phyloP scores from a whole-genome alignment of 2,113 vertebrate genomes.

The Orycteropus afer region DNA sequence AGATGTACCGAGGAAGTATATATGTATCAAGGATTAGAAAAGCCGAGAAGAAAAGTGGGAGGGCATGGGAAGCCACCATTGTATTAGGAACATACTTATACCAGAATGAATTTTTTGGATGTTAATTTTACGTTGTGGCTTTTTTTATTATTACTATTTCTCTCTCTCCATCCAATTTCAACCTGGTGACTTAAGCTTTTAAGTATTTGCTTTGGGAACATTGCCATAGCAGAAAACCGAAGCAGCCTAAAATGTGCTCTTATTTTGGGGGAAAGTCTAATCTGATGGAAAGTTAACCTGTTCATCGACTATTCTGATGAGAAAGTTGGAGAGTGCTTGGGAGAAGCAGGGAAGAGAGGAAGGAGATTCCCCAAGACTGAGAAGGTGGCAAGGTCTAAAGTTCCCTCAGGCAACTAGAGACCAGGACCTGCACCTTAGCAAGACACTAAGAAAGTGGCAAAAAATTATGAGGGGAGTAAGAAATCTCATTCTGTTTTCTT shows the following conservation, averaged over 20 bases:
- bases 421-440: not conserved
- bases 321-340: not conserved
- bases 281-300: too few relatives aligned
- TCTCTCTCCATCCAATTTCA: not conserved
- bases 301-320: too few relatives aligned
- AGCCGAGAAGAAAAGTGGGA: not conserved
- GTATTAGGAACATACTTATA: not conserved
- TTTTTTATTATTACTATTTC: constrained; percentile 19
- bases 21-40: not conserved
- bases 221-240: not conserved
- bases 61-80: too few relatives aligned
- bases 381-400: not conserved
- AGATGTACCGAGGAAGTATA: not conserved
- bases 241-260: not conserved
- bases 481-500: not conserved
- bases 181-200: not conserved
- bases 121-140: not conserved
- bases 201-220: not conserved
- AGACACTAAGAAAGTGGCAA: not conserved
- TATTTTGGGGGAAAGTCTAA: not conserved
- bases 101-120: not conserved
- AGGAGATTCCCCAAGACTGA: not conserved
- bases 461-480: not conserved
- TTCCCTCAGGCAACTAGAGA: not conserved
- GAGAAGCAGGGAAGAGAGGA: not conserved